phyloP scores from a whole-genome alignment of 2,113 vertebrate genomes.

The Anguilla japonica region DNA sequence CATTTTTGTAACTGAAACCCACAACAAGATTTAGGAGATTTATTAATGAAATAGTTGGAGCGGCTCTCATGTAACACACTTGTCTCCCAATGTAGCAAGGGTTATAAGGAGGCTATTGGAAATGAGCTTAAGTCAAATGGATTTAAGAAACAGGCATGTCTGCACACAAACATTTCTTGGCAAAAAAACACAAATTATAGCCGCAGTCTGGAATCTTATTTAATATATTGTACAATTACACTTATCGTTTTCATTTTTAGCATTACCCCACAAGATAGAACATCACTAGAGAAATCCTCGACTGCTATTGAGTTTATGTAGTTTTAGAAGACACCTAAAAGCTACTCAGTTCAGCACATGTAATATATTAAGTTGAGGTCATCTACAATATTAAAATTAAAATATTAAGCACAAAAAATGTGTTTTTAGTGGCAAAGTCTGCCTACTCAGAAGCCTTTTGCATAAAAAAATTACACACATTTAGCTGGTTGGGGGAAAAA shows the following conservation, averaged over 20 bases:
- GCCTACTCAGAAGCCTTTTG: not conserved
- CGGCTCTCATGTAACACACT: not conserved
- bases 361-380: no score
- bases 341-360: no score
- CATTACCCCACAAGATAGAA: no score
- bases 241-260: no score
- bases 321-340: no score
- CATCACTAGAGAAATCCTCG: no score
- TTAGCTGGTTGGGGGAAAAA: not conserved
- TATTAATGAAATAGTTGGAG: not conserved
- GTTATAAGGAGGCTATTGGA: not conserved
- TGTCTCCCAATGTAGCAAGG: not conserved
- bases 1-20: not conserved
- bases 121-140: not conserved
- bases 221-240: no score
- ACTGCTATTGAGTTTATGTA: no score
- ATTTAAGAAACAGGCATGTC: not conserved
- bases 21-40: not conserved
- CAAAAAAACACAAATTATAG: no score
- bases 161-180: no score
- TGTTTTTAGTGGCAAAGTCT: not conserved
- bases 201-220: no score
- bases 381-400: no score
- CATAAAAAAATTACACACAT: not conserved
- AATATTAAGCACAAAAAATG: not conserved